A percentile compares a stretch with the other conserved stretches of the same genome.
Conservation (phyloP, 2,888 invertebrate species). For the Sicus ferrugineus region DNA sequence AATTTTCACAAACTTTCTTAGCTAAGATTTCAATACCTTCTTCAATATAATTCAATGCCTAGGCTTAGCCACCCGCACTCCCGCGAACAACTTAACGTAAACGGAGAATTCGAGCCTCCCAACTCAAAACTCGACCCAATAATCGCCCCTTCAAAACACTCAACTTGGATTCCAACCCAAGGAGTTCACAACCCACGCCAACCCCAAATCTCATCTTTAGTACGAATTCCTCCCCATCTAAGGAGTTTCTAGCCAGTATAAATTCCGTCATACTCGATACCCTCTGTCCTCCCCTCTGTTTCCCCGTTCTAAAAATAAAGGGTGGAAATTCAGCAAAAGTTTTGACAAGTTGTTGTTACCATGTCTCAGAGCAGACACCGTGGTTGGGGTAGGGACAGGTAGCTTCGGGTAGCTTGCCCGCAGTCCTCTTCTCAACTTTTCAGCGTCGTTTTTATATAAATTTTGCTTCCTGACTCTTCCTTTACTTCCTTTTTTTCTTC, state of each 20-base stretch:
- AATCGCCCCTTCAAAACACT: not conserved
- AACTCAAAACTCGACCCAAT: not conserved
- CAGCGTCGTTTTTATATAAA: not conserved
- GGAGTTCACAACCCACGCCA: not conserved
- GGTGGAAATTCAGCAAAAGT: constrained; percentile 9
- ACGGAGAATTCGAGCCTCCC: not conserved
- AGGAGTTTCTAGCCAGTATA: not conserved
- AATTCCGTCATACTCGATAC: not conserved
- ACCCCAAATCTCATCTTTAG: not conserved
- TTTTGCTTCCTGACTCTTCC: not conserved
- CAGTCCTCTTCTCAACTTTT: not conserved
- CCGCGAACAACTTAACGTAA: not conserved
- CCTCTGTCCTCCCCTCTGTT: not conserved
- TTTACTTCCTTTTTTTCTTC: not conserved
- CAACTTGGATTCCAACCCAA: not conserved
- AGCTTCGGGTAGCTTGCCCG: not conserved
- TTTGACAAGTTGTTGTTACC: constrained; percentile 32
- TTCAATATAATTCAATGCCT: no score
- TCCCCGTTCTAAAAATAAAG: not conserved
- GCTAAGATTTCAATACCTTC: constrained; percentile 16
- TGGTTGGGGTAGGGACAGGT: not conserved
- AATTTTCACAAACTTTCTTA: constrained; percentile 22
- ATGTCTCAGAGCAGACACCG: no score
- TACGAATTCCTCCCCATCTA: not conserved
- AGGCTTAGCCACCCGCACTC: not conserved